Evolutionary conservation across 2,113 vertebrate genomes (phyloP).

Genomic region (Mormoops blainvillei): DNA sequence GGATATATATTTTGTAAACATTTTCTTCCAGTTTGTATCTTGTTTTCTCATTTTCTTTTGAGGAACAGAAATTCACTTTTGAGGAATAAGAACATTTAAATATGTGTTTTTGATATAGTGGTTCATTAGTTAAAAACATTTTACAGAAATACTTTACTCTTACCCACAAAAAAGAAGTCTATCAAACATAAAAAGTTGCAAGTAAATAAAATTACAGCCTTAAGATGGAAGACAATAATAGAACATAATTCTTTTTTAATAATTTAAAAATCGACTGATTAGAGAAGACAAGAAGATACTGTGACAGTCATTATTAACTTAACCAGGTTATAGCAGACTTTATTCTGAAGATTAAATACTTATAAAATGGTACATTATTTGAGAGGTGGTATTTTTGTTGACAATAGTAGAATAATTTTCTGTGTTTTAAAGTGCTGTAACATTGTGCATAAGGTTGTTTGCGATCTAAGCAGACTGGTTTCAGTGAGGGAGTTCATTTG

Average conservation of each 20-base stretch:
- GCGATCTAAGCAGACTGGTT: not conserved
- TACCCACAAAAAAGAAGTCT: not conserved
- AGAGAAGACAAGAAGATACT: not conserved
- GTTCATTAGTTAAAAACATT: not conserved
- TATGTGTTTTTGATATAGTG: not conserved
- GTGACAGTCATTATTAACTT: not conserved
- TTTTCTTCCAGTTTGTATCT: not conserved
- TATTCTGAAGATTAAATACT: conserved; percentile 3
- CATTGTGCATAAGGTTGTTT: not conserved
- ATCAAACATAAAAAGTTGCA: not conserved
- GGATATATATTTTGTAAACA: not conserved
- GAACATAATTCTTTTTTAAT: not conserved
- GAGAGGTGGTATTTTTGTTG: not conserved
- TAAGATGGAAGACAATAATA: not conserved
- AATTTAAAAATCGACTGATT: not conserved
- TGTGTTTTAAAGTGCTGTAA: not conserved
- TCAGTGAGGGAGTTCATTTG: not conserved
- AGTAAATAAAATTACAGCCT: not conserved
- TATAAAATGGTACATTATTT: not conserved
- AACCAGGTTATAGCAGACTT: not conserved
- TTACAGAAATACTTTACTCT: not conserved
- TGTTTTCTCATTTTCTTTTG: not conserved
- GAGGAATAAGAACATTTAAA: not conserved
- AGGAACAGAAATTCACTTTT: not conserved
- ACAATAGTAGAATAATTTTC: not conserved